Evolutionary conservation across 2,888 invertebrate genomes (phyloP).

Genomic region (Tetropium fuscum): DNA sequence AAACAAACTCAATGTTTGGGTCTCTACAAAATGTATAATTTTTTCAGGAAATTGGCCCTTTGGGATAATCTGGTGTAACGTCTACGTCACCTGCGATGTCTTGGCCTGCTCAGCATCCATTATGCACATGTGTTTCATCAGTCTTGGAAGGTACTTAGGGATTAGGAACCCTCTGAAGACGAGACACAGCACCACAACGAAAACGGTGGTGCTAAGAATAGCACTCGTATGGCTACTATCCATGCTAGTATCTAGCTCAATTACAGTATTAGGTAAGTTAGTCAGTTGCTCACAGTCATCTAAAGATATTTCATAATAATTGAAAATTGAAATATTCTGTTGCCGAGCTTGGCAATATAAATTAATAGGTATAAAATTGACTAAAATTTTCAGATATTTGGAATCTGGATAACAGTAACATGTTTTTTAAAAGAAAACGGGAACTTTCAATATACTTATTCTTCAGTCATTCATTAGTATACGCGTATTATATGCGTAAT

Average conservation of each 20-base stretch:
- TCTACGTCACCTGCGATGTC: slow-evolving; percentile 96
- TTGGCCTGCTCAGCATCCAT: slow-evolving; percentile 95
- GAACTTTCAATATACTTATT: too few species aligned
- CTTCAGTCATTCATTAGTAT: too few species aligned
- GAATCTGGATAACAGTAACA: too few species aligned
- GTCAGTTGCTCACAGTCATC: neutral
- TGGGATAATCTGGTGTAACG: slow-evolving; percentile 92
- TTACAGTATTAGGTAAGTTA: slow-evolving; percentile 82
- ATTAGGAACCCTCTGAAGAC: slow-evolving; percentile 91
- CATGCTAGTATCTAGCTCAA: slow-evolving; percentile 88
- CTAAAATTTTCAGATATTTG: too few species aligned
- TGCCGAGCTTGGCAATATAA: too few species aligned
- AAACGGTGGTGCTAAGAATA: slow-evolving; percentile 88
- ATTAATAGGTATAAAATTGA: too few species aligned
- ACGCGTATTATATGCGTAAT: too few species aligned
- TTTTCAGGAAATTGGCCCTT: slow-evolving; percentile 93
- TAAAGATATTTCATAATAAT: too few species aligned
- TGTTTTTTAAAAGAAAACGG: too few species aligned
- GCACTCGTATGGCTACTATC: slow-evolving; percentile 93
- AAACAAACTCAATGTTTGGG: too few species aligned
- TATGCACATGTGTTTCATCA: slow-evolving; percentile 95
- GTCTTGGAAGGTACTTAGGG: slow-evolving; percentile 88
- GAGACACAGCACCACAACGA: slow-evolving; percentile 85
- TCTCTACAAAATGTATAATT: too few species aligned
- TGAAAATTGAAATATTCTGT: too few species aligned